These are phyloP conservation scores for Lucinisca nassula DNA, from an alignment of 2,888 invertebrate species.

Conservation along the genomic window DNA sequence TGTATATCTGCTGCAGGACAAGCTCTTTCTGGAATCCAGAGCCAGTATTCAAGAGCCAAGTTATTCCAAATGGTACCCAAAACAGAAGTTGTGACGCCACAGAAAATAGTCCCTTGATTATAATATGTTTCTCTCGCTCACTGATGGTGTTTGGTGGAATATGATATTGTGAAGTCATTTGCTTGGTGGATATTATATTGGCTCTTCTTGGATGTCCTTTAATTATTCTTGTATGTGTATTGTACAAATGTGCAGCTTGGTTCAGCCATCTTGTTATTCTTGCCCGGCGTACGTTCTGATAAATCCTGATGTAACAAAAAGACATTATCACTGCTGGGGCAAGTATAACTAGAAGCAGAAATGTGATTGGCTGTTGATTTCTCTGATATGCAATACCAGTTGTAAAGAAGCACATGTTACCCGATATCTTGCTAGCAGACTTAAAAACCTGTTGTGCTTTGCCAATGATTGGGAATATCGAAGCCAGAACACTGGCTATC, in stretches of 20 bases:
- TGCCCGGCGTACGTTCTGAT: constrained; percentile 26
- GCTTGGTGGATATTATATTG: constrained; percentile 38
- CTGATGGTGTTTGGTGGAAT: background rate
- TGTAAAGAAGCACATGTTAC: constrained; percentile 37
- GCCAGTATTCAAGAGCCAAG: background rate
- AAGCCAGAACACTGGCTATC: background rate
- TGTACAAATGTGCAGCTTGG: constrained; percentile 1
- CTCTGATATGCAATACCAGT: constrained; percentile 8
- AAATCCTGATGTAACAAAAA: constrained; percentile 41
- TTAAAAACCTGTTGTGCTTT: background rate
- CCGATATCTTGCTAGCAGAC: background rate
- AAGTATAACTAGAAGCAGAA: constrained; percentile 10
- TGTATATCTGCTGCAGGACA: background rate
- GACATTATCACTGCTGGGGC: constrained; percentile 14
- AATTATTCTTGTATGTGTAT: constrained; percentile 25
- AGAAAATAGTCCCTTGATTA: constrained; percentile 39
- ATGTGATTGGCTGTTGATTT: background rate
- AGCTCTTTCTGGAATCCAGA: constrained; percentile 15
- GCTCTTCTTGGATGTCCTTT: constrained; percentile 24
- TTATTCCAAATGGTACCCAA: constrained; percentile 29
- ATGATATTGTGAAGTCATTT: background rate
- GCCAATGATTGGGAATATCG: background rate
- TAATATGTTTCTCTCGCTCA: constrained; percentile 24
- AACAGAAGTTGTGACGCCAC: constrained; percentile 5
- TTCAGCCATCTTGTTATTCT: constrained; percentile 43